Base-by-base conservation (phyloP, 2,888 invertebrate genomes). In the Sinodicranocentrus sp. region DNA sequence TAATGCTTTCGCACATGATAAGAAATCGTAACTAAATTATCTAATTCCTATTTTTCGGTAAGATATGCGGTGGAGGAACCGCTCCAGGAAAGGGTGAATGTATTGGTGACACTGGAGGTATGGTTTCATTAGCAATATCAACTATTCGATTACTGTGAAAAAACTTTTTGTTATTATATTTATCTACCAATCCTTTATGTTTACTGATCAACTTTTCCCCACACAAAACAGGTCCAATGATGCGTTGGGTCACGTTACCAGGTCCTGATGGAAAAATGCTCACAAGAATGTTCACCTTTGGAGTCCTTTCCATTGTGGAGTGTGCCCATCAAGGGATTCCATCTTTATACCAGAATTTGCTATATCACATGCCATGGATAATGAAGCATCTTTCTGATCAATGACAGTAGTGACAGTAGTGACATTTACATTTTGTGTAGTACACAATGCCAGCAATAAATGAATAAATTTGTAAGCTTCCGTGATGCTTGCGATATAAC, bases 351-450 rank as follows among this genome's bases (percentile, higher is more conserved):
- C 67, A 78, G 21, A 85, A 82, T 23, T 15, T 85, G 1, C 21
- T 85, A 6, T 85, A 57, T 25, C 44, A 85, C 43, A 78, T 85
- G 78, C 82, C 82, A 10, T 85, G 85, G 85, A 67, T 85, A 1
- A 59, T 72, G 71, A 43, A 71, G 6, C 26, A 71, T 28, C 23
- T 71, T 13, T n/a, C n/a, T n/a, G n/a, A n/a, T n/a, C n/a, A n/a
- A n/a, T n/a, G n/a, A n/a, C n/a, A n/a, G 43, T 17, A 65, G 8
- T 8, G 2, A 2, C 57, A n/a, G 2, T 17, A 57, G 17, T 52
- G 52, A 10, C 15, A n/a, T n/a, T n/a, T n/a, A n/a, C n/a, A n/a
- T n/a, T n/a, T n/a, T n/a, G n/a, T n/a, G n/a, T n/a, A n/a, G n/a
- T n/a, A n/a, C n/a, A n/a, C n/a, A n/a, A n/a, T n/a, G n/a, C n/a